Base-by-base conservation (phyloP, 2,888 invertebrate genomes). In the Kryphioiulus occultus region DNA sequence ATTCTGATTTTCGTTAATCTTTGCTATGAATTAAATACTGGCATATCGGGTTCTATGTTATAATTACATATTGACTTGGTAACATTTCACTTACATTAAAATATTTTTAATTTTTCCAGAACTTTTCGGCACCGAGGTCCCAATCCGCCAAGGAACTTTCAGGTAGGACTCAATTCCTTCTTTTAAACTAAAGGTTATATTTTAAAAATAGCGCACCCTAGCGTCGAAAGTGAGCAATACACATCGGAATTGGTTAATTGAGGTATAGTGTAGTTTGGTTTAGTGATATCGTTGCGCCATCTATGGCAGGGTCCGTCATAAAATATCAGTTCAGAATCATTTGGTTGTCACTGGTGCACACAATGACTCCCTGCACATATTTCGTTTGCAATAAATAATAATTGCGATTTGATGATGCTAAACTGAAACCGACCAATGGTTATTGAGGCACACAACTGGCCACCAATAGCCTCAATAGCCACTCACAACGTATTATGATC, bases 71-170 rank as follows among this genome's bases (percentile, higher is more conserved):
- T n/a, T n/a, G n/a, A n/a, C n/a, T n/a, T n/a, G n/a, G n/a, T n/a
- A n/a, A n/a, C n/a, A n/a, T n/a, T n/a, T n/a, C n/a, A n/a, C n/a
- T 39, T 39, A 3, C 39, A 68, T 26, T 68, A 26, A 26, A 68
- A 7, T 5, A 22, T 68, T 22, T 68, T 26, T 68, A 1, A 2
- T 26, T 39, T 68, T 68, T 68, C 10, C 68, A 68, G 68, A 68
- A 68, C 68, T 68, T 68, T 22, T 26, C 68, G 7, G 68, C 68
- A 68, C 68, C 26, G 22, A 68, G 68, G 12, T 68, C 68, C 68
- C 68, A 68, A 26, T 68, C 68, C 7, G 68, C 68, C 68, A 68
- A 68, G 10, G 68, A 68, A 68, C 68, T 68, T 68, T 68, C 68
- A 68, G 68, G 68, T 68, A 68, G 68, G 68, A 68, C 68, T 2